Conservation (phyloP, 2,888 invertebrate species). For the Bruchidius siliquastri region DNA sequence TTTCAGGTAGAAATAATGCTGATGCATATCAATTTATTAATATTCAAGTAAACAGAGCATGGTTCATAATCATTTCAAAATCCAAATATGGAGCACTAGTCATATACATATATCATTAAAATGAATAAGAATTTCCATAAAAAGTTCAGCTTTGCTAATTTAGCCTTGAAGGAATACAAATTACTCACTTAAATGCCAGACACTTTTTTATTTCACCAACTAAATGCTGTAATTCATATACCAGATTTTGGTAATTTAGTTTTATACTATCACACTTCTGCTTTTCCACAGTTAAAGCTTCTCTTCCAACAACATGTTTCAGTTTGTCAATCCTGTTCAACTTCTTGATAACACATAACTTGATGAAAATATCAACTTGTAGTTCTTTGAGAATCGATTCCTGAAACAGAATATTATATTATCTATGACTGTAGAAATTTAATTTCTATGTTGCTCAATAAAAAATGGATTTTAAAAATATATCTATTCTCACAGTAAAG, state of each 20-base stretch:
- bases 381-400: constrained; percentile 10
- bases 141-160: not conserved
- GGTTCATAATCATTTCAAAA: too few relatives aligned
- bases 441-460: too few relatives aligned
- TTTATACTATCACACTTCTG: constrained; percentile 86
- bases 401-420: not conserved
- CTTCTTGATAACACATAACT: constrained; percentile 81
- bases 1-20: not conserved
- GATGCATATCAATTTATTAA: not conserved
- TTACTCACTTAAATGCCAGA: constrained; percentile 77
- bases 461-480: too few relatives aligned
- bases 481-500: too few relatives aligned
- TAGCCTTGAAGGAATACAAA: not conserved
- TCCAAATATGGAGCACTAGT: too few relatives aligned
- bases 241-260: constrained; percentile 83
- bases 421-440: too few relatives aligned
- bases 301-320: constrained; percentile 75
- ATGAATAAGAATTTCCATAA: too few relatives aligned
- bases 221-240: constrained; percentile 91
- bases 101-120: too few relatives aligned
- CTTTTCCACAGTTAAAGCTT: constrained; percentile 77
- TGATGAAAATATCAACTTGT: constrained; percentile 62
- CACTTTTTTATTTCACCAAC: constrained; percentile 94
- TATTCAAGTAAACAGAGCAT: too few relatives aligned
- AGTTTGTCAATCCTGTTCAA: constrained; percentile 88